Evolutionary conservation across 30 jellyfish, hydroid and myxozoan genomes (phyloP), one percentile per base, ranked within the genome.

Genomic region (Aurelia sp.): DNA sequence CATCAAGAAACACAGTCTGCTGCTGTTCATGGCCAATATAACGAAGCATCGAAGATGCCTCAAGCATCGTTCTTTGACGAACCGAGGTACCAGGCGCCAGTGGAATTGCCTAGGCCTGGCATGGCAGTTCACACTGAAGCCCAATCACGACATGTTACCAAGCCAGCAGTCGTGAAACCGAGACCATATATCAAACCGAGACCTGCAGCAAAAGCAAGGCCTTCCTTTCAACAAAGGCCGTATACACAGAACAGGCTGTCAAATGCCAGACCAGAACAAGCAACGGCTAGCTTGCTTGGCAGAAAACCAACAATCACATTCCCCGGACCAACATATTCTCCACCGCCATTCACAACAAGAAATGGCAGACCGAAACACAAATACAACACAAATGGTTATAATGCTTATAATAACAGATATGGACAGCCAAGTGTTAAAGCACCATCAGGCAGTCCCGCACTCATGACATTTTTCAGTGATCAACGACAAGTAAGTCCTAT

Each of bases 311-410:
- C 97, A 1, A 17, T 95, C 15, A 62, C 96, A 47, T 95, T 95
- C 82, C 99, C 99, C 33, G 99, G 99, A n/a, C 95, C 97, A 21
- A 95, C 99, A 0, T 95, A 87, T 71, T 89, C 99, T 17, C 97
- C 97, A 20, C 99, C 99, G 7, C 99, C 99, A 22, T 75, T 79
- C 22, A 19, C 87, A 22, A 63, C 97, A 55, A 79, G 88, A 50
- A 80, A 60, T 16, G 87, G 78, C 20, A 53, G 81, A 8, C 90
- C 90, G 15, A 81, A 59, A 63, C 63, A 60, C 59, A n/a, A 66
- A 12, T 24, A 78, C 44, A 63, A 35, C 64, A 13, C 33, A 48
- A 60, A 33, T 35, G 40, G 67, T n/a, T 48, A 81, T 21, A 27
- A 30, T 15, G 22, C 70, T 20, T 72, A 84, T 50, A 69, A 63